Base-by-base conservation (phyloP, 2,888 invertebrate genomes). In the Mythimna vitellina region DNA sequence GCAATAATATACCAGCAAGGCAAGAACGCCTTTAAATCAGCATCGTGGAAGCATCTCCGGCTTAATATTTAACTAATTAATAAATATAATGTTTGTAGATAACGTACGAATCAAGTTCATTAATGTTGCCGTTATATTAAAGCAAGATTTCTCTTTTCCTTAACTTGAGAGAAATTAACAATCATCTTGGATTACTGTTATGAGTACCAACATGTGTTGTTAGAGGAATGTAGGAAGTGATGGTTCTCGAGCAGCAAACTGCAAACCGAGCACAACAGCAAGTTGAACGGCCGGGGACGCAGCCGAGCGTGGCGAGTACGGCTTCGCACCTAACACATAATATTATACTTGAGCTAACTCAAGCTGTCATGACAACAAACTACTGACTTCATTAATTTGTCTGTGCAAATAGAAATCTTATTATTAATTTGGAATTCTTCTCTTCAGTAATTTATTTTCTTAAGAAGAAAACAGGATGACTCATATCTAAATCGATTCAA, bases 251-350 rank as follows among this genome's bases (percentile, higher is more conserved):
- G 91, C 92, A 93, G 89, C 90, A 89, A 90, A 87, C 89, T 88
- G 88, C 91, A 91, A 91, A 90, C 89, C 90, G 89, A 92, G 91
- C 93, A 92, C 91, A 89, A 90, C 91, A 90, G 81, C 88, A 92
- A 91, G 96, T 95, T 95, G 94, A 95, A 95, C 90, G 95, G 88
- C 95, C 95, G 93, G 84, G 81, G 83, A 84, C 82, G 90, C 94
- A 93, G 78, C 93, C 90, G 90, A 94, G 93, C 95, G 93, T 94
- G 83, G 89, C 91, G 87, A 87, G 88, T 89, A 91, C 91, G 92
- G 89, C 91, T 92, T 92, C 90, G 89, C 92, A 89, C 90, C 90
- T 92, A 87, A 78, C 76, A 77, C 80, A 84, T 75, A 77, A 81
- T 82, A 76, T 75, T 82, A 76, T 75, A 76, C 78, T 67, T 75